These are phyloP conservation scores for Poecilia picta DNA, from an alignment of 2,797 vertebrate genomes.

Conservation along the genomic window DNA sequence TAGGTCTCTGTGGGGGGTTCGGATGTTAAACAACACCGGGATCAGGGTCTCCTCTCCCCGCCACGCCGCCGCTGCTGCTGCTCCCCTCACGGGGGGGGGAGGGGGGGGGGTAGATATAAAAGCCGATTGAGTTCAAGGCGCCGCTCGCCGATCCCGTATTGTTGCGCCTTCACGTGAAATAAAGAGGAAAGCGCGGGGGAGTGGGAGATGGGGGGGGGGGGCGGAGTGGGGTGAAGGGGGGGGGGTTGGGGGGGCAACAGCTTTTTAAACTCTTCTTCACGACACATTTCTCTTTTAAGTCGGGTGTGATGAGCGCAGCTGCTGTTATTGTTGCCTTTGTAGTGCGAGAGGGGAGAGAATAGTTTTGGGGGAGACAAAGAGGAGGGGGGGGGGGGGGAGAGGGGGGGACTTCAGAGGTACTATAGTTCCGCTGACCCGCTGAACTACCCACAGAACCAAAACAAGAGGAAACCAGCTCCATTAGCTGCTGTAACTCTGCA, in stretches of 20 bases:
- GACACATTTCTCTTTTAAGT: constrained; percentile 30
- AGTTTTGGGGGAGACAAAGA: constrained; percentile 10
- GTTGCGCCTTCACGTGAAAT: constrained; percentile 57
- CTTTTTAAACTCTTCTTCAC: constrained; percentile 30
- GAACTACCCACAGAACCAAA: not conserved
- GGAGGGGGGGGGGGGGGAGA: not conserved
- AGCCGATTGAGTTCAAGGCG: constrained; percentile 69
- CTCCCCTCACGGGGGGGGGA: constrained; percentile 46
- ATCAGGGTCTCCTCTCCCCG: constrained; percentile 44
- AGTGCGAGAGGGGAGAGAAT: constrained; percentile 24
- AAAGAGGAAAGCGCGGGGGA: constrained; percentile 27
- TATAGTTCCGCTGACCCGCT: constrained; percentile 74
- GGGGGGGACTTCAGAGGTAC: constrained; percentile 39
- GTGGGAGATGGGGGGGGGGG: not conserved
- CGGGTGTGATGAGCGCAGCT: constrained; percentile 65
- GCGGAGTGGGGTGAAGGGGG: too few relatives aligned
- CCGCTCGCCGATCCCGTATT: constrained; percentile 62
- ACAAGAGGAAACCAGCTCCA: constrained; percentile 18
- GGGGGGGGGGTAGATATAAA: constrained; percentile 72
- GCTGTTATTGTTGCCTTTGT: constrained; percentile 75
- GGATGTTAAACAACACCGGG: constrained; percentile 49
- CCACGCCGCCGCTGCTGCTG: constrained; percentile 8
- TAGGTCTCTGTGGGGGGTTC: not conserved
- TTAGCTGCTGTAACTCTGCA: not conserved
- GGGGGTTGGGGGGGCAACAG: not conserved